Evolutionary conservation across 2,888 invertebrate genomes (phyloP).

Genomic region (Cephus pygmeus): DNA sequence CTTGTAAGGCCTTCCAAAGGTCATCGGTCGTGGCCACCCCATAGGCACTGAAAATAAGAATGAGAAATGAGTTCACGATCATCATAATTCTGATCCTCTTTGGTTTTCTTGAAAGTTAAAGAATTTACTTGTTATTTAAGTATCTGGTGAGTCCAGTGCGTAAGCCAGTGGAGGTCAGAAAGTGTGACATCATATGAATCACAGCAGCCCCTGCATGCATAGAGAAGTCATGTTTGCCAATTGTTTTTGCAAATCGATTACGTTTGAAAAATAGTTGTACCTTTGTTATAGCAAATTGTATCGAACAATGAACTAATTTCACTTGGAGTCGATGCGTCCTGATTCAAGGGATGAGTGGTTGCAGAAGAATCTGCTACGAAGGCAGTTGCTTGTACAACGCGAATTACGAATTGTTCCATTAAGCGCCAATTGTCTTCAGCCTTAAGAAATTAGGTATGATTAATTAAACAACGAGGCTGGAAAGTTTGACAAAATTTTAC

Average conservation of each 20-base stretch:
- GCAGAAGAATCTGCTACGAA: constrained; percentile 63
- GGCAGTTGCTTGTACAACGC: constrained; percentile 65
- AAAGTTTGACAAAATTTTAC: constrained; percentile 37
- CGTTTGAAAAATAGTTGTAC: constrained; percentile 52
- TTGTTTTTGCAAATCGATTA: neutral
- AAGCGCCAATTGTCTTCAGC: constrained; percentile 66
- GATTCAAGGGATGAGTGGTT: constrained; percentile 70
- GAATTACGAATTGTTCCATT: constrained; percentile 70
- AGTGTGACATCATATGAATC: constrained; percentile 70
- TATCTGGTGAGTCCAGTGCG: constrained; percentile 59
- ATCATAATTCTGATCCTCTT: no score
- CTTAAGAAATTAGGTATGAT: constrained; percentile 36
- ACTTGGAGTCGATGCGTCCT: constrained; percentile 67
- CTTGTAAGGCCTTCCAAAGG: constrained; percentile 60
- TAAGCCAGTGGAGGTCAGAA: constrained; percentile 66
- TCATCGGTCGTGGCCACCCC: constrained; percentile 67
- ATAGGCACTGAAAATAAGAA: constrained; percentile 20
- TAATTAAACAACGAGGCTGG: neutral
- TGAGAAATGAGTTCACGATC: neutral
- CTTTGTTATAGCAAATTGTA: constrained; percentile 73
- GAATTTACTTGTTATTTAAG: constrained; percentile 48
- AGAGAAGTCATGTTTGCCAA: no score
- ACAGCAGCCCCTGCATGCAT: constrained; percentile 66
- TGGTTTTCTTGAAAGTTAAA: constrained; percentile 2
- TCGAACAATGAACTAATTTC: constrained; percentile 71